A percentile compares a stretch with the other conserved stretches of the same genome.
Conservation (phyloP, 2,797 vertebrate genomes). For the Remorina albescens region DNA sequence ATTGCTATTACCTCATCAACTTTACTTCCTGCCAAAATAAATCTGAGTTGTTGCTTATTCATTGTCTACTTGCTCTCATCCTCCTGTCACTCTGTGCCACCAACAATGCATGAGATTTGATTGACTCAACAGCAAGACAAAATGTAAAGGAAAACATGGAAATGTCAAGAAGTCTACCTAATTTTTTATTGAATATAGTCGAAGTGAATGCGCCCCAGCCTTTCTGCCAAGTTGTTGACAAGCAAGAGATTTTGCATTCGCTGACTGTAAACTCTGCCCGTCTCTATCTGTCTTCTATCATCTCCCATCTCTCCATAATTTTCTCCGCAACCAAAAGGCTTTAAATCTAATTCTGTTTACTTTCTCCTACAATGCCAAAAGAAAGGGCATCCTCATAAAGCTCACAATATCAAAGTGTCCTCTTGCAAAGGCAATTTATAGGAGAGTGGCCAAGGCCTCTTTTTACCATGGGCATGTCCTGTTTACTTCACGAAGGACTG, state of each 20-base stretch:
- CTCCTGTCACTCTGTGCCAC: constrained; percentile 23
- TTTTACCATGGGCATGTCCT: constrained; percentile 63
- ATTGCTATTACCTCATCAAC: constrained; percentile 17
- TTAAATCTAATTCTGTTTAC: constrained; percentile 60
- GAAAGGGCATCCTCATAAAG: constrained; percentile 75
- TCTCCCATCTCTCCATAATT: constrained; percentile 31
- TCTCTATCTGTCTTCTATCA: constrained; percentile 42
- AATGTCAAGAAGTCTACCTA: constrained; percentile 2
- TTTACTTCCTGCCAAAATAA: constrained; percentile 43
- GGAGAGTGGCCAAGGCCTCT: constrained; percentile 42
- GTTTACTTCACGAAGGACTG: constrained; percentile 70
- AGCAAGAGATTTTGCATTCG: constrained; percentile 16
- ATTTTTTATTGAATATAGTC: constrained; percentile 33
- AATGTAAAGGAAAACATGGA: constrained; percentile 7
- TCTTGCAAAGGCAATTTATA: constrained; percentile 67
- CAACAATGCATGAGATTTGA: constrained; percentile 11
- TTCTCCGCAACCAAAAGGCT: constrained; percentile 24
- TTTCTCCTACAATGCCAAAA: constrained; percentile 64
- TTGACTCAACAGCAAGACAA: constrained; percentile 26
- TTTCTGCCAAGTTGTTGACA: constrained; percentile 31
- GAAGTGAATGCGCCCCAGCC: not conserved
- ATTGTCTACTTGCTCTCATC: constrained; percentile 52
- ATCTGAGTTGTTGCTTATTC: constrained; percentile 38
- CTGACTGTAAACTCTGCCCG: constrained; percentile 27
- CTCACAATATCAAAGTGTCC: constrained; percentile 70